These are phyloP conservation scores for Anoplolepis gracilipes DNA, from an alignment of 1,140 invertebrate species.

Conservation along the genomic window DNA sequence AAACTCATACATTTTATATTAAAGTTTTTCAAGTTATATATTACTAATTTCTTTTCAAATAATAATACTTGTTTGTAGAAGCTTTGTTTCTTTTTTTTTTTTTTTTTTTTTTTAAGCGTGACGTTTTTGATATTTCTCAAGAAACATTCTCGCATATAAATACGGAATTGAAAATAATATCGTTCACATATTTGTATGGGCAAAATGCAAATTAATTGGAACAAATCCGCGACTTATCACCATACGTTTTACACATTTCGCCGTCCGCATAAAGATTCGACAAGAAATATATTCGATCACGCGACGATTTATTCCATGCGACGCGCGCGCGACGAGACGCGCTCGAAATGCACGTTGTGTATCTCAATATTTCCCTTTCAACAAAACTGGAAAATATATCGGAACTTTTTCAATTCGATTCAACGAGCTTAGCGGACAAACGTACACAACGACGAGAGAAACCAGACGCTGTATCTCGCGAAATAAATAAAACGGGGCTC, in stretches of 20 bases:
- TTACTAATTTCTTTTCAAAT: no score
- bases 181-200: background rate
- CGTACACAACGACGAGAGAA: slow-evolving; percentile 18
- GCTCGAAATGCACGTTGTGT: background rate
- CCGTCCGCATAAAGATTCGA: slow-evolving; percentile 2
- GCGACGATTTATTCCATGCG: slow-evolving; percentile 48
- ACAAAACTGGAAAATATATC: slow-evolving; percentile 55
- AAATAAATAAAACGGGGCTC: slow-evolving; percentile 41
- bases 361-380: slow-evolving; percentile 56
- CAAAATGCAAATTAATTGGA: slow-evolving; percentile 5
- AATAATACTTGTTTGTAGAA: background rate
- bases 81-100: no score
- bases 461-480: slow-evolving; percentile 37
- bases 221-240: slow-evolving; percentile 35
- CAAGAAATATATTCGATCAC: slow-evolving; percentile 56
- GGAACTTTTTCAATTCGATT: slow-evolving; percentile 59
- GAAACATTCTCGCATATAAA: background rate
- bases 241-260: slow-evolving; percentile 13
- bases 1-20: background rate
- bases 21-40: background rate
- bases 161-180: background rate
- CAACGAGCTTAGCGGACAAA: slow-evolving; percentile 58
- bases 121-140: background rate
- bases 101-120: background rate
- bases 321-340: slow-evolving; percentile 3